These are phyloP conservation scores for Crenuchus spilurus DNA, from an alignment of 2,797 vertebrate genomes.

Conservation along the genomic window DNA sequence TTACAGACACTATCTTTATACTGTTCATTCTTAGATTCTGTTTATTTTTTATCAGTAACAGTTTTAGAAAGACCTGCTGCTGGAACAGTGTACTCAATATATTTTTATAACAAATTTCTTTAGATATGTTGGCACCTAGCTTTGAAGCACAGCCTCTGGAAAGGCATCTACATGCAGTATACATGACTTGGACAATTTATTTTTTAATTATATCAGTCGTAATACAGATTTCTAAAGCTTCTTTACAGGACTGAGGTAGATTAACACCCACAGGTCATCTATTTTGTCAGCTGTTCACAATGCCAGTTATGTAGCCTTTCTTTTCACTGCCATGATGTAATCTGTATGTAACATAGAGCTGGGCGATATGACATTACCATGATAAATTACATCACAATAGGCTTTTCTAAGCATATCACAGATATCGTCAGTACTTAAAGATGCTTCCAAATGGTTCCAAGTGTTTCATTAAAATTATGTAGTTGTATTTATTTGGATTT, in stretches of 20 bases:
- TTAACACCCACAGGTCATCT: slow-evolving; percentile 47
- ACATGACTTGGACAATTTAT: slow-evolving; percentile 60
- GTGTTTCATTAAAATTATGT: too few relatives aligned
- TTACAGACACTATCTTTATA: slow-evolving; percentile 88
- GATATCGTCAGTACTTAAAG: too few relatives aligned
- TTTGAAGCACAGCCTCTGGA: slow-evolving; percentile 83
- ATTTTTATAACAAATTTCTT: slow-evolving; percentile 62
- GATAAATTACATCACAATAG: too few relatives aligned
- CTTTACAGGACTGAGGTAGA: slow-evolving; percentile 64
- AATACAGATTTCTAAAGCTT: slow-evolving; percentile 73
- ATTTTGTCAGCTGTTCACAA: slow-evolving; percentile 53
- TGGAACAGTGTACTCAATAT: slow-evolving; percentile 96
- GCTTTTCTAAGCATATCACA: too few relatives aligned
- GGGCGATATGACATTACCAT: too few relatives aligned
- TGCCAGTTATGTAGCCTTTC: slow-evolving; percentile 20
- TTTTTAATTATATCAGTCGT: slow-evolving; percentile 50
- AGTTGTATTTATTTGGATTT: too few relatives aligned
- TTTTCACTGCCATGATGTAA: slow-evolving; percentile 5
- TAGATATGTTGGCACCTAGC: slow-evolving; percentile 70
- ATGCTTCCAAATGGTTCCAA: too few relatives aligned
- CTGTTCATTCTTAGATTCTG: slow-evolving; percentile 89
- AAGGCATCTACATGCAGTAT: slow-evolving; percentile 78
- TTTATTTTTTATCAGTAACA: slow-evolving; percentile 88
- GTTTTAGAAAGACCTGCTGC: slow-evolving; percentile 94
- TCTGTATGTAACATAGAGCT: neutral